Evolutionary conservation across 2,888 invertebrate genomes (phyloP), one percentile per base, ranked within the genome.

Genomic region (Hydrotaea cyrtoneurina): DNA sequence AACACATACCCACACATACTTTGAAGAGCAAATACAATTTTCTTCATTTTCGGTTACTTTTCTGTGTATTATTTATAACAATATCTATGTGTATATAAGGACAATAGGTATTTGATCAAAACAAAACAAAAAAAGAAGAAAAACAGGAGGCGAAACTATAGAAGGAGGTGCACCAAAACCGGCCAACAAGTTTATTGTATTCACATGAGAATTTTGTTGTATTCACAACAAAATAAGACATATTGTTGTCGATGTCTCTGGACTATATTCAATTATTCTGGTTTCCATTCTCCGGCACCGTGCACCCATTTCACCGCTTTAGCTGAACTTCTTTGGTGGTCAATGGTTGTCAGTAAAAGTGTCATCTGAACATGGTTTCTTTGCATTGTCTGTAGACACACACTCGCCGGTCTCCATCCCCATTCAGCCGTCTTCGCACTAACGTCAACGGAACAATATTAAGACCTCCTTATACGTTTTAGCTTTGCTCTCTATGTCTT

Each of bases 291-390:
- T 50, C 15, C 26, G 39, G 39, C 39, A 8, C 39, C 11, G 39
- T 50, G 23, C 15, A 26, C 69, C 23, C 39, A 21, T 57, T 74
- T 53, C 50, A 50, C 55, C 66, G 23, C 43, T 59, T 7, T 31
- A n/a, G n/a, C 53, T 77, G 50, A 57, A 57, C 66, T 72, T 71
- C n/a, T 64, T 46, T 53, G 74, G 72, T 74, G 78, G 81, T 77
- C 76, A 85, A 77, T 82, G 46, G 46, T 62, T 83, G 78, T 83
- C 78, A 75, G 80, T 80, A 83, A 83, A 80, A 80, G 78, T 80
- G 80, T 80, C 78, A 69, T 80, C 80, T 83, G 59, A 26, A 43
- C 50, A 69, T 57, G 66, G n/a, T 69, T 80, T 59, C 19, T 59
- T 69, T 43, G 11, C 39, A 57, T 80, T 57, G 59, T 50, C 46